phyloP scores from a whole-genome alignment of 23 tunicate species.

The Halocynthia roretzi region DNA sequence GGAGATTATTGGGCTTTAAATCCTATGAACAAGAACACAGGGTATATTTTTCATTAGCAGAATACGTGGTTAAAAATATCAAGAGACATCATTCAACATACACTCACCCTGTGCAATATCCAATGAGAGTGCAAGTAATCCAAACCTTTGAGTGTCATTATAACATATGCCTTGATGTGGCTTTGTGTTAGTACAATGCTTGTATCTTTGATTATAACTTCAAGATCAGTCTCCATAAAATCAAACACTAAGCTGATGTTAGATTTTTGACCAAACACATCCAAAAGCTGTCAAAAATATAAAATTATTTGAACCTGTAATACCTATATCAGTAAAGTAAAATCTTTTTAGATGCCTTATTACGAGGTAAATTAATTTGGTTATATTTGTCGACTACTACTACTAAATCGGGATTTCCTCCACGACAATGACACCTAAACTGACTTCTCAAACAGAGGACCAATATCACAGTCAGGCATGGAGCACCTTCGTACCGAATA shows the following conservation, averaged over 20 bases:
- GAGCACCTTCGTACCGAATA: no score
- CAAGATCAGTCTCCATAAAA: slow-evolving; percentile 97
- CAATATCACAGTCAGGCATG: no score
- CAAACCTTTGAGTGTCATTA: slow-evolving; percentile 77
- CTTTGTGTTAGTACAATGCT: slow-evolving; percentile 70
- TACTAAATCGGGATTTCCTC: no score
- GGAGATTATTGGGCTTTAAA: slow-evolving; percentile 81
- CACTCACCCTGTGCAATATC: slow-evolving; percentile 70
- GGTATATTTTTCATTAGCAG: not conserved
- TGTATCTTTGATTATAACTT: slow-evolving; percentile 70
- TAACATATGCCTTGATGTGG: slow-evolving; percentile 68
- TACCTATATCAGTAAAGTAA: no score
- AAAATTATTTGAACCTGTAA: not conserved
- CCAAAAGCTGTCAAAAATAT: slow-evolving; percentile 45
- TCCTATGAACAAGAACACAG: slow-evolving; percentile 27
- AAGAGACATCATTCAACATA: not conserved
- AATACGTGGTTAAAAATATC: not conserved
- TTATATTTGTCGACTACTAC: no score
- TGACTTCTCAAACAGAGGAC: no score
- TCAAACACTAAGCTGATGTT: slow-evolving; percentile 91
- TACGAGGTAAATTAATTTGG: no score
- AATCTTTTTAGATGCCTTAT: no score
- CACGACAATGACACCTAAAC: no score
- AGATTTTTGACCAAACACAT: slow-evolving; percentile 95
- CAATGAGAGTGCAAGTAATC: slow-evolving; percentile 80